Conservation (phyloP, 1,140 invertebrate species). For the Trichoplusia ni region DNA sequence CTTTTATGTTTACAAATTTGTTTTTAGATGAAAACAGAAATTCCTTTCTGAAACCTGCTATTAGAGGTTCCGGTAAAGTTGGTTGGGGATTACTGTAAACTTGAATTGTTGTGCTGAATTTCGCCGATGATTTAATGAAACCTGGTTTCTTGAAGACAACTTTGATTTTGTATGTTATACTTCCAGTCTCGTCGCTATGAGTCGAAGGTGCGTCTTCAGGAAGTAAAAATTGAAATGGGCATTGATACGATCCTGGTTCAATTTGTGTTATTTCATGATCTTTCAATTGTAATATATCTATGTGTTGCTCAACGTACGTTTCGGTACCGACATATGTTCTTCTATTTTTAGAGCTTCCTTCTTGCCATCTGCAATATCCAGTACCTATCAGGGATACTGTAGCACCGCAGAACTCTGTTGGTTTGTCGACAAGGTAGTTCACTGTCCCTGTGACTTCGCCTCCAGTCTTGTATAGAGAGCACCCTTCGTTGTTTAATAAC, state of each 20-base stretch:
- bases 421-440: background rate
- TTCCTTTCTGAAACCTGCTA: constrained; percentile 10
- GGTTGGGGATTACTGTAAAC: background rate
- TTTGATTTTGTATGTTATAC: background rate
- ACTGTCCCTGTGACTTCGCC: background rate
- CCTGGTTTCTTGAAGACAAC: background rate
- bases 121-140: background rate
- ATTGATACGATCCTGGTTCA: background rate
- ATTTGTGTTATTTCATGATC: background rate
- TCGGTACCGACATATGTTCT: background rate
- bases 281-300: background rate
- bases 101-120: constrained; percentile 6
- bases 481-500: background rate
- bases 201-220: constrained; percentile 8
- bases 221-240: constrained; percentile 6
- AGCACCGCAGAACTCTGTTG: background rate
- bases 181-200: background rate
- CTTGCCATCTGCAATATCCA: background rate
- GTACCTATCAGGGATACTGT: background rate
- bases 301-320: background rate
- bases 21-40: background rate
- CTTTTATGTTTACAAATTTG: constrained; percentile 13
- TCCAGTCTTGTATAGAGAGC: background rate
- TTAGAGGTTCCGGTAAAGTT: background rate
- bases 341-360: background rate